These are phyloP conservation scores for Poeciliopsis prolifica DNA, from an alignment of 2,113 vertebrate species.

Conservation along the genomic window DNA sequence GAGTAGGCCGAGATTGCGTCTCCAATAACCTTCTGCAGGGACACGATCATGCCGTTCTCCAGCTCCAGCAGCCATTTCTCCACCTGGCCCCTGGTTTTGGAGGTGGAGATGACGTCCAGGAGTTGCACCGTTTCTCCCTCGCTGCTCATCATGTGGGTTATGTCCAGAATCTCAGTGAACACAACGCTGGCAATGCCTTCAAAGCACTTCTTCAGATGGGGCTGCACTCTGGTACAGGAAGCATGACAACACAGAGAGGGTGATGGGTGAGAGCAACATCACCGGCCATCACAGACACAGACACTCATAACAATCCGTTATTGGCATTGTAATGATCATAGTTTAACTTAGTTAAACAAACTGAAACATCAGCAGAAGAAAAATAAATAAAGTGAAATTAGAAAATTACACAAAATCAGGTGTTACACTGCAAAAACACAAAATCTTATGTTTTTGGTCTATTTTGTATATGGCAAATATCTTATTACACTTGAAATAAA, in stretches of 20 bases:
- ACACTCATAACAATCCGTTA: not conserved
- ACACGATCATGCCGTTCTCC: slow-evolving; percentile 84
- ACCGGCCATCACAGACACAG: not conserved
- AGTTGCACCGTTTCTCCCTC: slow-evolving; percentile 88
- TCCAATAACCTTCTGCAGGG: slow-evolving; percentile 87
- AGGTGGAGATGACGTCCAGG: slow-evolving; percentile 84
- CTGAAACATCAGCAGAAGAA: no score
- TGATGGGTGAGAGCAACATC: not conserved
- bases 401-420: no score
- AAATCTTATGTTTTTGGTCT: no score
- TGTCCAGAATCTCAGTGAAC: slow-evolving; percentile 88
- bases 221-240: slow-evolving; percentile 82
- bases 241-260: no score
- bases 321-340: no score
- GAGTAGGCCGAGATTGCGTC: slow-evolving; percentile 84
- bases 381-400: no score
- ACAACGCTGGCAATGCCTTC: slow-evolving; percentile 89
- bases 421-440: no score
- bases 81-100: slow-evolving; percentile 88
- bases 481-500: no score
- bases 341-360: no score
- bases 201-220: slow-evolving; percentile 92
- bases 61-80: slow-evolving; percentile 91
- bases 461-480: no score
- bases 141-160: slow-evolving; percentile 90